Percentiles rank a stretch among this genome's conserved stretches.
Conservation (phyloP, 2,113 vertebrate species). For the Xenus cinereus region DNA sequence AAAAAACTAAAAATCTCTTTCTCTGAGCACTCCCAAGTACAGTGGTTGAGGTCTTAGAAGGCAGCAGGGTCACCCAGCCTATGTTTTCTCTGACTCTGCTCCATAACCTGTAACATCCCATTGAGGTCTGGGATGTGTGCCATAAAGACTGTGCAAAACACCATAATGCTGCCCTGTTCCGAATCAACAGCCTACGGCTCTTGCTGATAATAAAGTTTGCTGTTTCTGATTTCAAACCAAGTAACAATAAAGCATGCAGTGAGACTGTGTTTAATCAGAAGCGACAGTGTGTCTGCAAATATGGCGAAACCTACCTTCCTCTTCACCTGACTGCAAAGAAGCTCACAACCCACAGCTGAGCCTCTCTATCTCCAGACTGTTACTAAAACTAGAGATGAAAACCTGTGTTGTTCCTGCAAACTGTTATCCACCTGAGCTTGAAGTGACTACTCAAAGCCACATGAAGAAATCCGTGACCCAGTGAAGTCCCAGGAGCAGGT, state of each 20-base stretch:
- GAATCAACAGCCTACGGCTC: not conserved
- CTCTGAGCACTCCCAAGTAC: not conserved
- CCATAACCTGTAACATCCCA: not conserved
- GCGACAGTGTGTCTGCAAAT: fast-evolving
- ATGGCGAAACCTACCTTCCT: not conserved
- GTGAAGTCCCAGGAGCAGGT: not conserved
- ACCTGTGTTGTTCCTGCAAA: not conserved
- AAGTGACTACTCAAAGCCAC: not conserved
- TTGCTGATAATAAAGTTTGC: not conserved
- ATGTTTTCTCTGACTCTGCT: not conserved
- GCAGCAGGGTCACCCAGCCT: not conserved
- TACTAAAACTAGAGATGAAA: not conserved
- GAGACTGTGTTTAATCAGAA: not conserved
- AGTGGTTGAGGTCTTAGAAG: not conserved
- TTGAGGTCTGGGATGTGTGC: not conserved
- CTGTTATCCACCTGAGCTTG: not conserved
- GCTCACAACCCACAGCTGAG: not conserved
- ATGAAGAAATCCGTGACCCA: not conserved
- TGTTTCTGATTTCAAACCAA: not conserved
- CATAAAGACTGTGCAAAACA: not conserved
- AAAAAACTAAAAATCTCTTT: not conserved
- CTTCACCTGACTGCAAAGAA: not conserved
- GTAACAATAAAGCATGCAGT: not conserved
- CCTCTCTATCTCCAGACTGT: not conserved
- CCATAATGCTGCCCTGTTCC: not conserved